Percentiles rank a stretch among this genome's conserved stretches.
These are phyloP conservation scores for Synergus itoensis DNA, from an alignment of 2,888 invertebrate species.

Conservation along the genomic window DNA sequence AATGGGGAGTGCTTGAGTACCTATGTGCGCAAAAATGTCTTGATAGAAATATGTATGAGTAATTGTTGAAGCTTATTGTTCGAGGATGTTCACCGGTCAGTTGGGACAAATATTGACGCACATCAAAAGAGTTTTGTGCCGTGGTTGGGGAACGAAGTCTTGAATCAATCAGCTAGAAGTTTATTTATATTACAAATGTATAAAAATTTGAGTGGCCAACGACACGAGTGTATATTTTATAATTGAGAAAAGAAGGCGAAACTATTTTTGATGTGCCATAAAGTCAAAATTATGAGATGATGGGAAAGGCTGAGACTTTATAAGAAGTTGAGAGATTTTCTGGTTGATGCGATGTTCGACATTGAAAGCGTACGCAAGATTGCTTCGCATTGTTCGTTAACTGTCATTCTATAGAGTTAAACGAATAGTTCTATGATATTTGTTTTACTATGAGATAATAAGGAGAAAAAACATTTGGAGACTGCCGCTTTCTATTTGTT, in stretches of 20 bases:
- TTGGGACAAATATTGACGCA: conserved; percentile 38
- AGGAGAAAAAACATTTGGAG: conserved; percentile 37
- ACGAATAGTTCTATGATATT: conserved; percentile 2
- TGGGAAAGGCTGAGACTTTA: conserved; percentile 11
- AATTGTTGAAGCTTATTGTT: conserved; percentile 39
- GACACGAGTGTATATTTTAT: conserved; percentile 31
- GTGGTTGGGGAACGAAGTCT: conserved; percentile 32
- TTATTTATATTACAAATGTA: conserved; percentile 31
- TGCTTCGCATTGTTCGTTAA: conserved; percentile 22
- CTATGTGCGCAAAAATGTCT: conserved; percentile 3
- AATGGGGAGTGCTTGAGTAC: conserved; percentile 26
- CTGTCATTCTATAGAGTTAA: conserved; percentile 19
- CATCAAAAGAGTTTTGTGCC: conserved; percentile 42
- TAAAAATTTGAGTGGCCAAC: conserved; percentile 26
- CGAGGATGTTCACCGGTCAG: conserved; percentile 33
- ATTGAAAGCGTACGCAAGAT: conserved; percentile 19
- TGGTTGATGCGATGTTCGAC: conserved; percentile 14
- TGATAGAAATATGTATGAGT: conserved; percentile 2
- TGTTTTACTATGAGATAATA: neutral
- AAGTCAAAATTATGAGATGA: conserved; percentile 35
- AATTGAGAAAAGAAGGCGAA: conserved; percentile 12
- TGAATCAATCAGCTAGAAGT: conserved; percentile 35
- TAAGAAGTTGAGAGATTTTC: conserved; percentile 4
- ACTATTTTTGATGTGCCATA: conserved; percentile 42
- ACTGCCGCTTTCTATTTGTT: conserved; percentile 29